Percentiles rank a stretch among this genome's conserved stretches.
These are phyloP conservation scores for Lutra lutra DNA, from an alignment of 2,797 vertebrate genomes.

Conservation along the genomic window DNA sequence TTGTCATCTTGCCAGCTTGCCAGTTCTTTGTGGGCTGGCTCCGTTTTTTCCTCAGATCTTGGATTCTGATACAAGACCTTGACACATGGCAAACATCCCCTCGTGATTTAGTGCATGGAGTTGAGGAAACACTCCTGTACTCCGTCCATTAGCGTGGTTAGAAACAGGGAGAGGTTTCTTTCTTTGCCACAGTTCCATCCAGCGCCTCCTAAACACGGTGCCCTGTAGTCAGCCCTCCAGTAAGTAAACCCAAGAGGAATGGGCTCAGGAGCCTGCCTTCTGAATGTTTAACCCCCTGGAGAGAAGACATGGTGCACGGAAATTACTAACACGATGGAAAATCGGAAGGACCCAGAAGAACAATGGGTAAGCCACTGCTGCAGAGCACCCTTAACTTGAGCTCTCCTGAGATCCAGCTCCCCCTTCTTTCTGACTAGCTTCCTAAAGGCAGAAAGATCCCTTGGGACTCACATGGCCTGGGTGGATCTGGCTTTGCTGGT, in stretches of 20 bases:
- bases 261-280: not conserved
- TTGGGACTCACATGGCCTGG: not conserved
- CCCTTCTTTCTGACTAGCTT: not conserved
- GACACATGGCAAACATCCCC: not conserved
- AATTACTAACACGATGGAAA: too few species aligned
- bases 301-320: not conserved
- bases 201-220: not conserved
- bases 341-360: not conserved
- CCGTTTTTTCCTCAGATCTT: not conserved
- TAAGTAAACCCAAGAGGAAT: not conserved
- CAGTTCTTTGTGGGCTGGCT: not conserved
- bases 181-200: not conserved
- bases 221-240: not conserved
- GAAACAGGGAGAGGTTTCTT: not conserved
- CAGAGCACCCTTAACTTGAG: not conserved
- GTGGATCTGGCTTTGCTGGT: not conserved
- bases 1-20: not conserved
- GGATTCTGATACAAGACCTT: not conserved
- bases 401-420: accelerated
- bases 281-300: not conserved
- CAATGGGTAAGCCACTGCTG: accelerated
- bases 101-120: not conserved
- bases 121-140: not conserved
- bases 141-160: not conserved
- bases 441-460: not conserved